Base-by-base conservation (phyloP, 2,113 vertebrate genomes). In the Eretmochelys imbricata region DNA sequence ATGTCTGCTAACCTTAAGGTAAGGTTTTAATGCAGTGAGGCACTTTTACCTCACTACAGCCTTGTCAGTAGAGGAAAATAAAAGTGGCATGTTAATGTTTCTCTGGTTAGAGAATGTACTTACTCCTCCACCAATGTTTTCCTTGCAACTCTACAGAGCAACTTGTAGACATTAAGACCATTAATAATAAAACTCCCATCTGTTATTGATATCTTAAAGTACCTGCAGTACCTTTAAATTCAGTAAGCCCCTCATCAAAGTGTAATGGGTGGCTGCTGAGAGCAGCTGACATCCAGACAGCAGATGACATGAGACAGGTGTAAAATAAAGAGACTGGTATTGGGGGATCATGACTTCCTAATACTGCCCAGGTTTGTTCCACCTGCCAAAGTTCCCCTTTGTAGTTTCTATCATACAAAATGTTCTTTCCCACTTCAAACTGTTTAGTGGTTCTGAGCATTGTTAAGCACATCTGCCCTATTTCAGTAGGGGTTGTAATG, bases 11-110 rank as follows among this genome's bases (percentile, higher is more conserved):
- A 95, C 53, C 24, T 82, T 48, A 11, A 87, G 10, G n/a, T 91
- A 91, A 95, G 78, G n/a, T 88, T 42, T 93, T 76, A 88, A 51
- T 51, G 19, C 38, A 55, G 5, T 29, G 48, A 97, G 42, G 19
- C 7, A 86, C 95, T 97, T 97, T 96, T 87, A 89, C 19, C 31
- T 94, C 5, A 0, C n/a, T 89, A 35, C 14, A 78, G 4, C 76
- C 91, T 54, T 95, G 69, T 91, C 95, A 97, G 27, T 17, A 92
- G 90, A 97, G 85, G 54, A 97, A 96, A 82, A 93, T 95, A 84
- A 92, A 97, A 95, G 22, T 88, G 85, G 22, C 5, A 25, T 89
- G 76, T 62, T 93, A 87, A 90, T 93, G 46, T 19, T 96, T 57
- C 17, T 81, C 24, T 84, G 38, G 10, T 93, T 93, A 96, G 80